These are phyloP conservation scores for Nowickia ferox DNA, from an alignment of 2,888 invertebrate species.

Conservation along the genomic window DNA sequence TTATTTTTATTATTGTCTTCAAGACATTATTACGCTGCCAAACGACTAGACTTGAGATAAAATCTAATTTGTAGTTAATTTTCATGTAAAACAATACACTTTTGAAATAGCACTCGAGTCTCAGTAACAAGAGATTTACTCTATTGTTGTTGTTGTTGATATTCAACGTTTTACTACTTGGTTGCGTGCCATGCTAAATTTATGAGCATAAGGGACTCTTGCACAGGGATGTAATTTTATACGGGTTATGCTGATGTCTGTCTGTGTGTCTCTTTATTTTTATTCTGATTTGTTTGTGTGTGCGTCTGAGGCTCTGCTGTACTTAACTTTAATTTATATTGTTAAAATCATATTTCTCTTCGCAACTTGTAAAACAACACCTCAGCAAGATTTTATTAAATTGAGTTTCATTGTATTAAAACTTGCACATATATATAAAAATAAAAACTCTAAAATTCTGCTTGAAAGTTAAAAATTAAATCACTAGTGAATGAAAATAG, in stretches of 20 bases:
- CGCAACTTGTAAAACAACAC: background rate
- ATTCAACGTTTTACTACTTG: background rate
- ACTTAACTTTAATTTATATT: conserved; percentile 2
- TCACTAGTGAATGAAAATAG: too few relatives aligned
- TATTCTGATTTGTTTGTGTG: too few relatives aligned
- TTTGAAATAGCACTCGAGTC: conserved; percentile 49
- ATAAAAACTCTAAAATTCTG: too few relatives aligned
- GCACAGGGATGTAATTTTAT: conserved; percentile 38
- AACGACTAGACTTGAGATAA: conserved; percentile 66
- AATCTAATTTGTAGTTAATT: conserved; percentile 71
- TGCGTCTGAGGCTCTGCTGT: too few relatives aligned
- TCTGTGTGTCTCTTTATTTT: background rate
- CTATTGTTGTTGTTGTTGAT: conserved; percentile 30
- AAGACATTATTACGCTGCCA: conserved; percentile 52
- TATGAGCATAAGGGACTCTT: conserved; percentile 36
- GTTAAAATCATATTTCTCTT: conserved; percentile 12
- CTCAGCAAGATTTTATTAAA: background rate
- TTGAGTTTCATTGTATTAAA: background rate
- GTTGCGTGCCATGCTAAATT: conserved; percentile 2
- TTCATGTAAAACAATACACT: conserved; percentile 69
- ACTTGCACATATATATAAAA: background rate
- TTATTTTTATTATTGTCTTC: conserved; percentile 49
- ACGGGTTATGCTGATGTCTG: background rate
- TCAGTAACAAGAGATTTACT: conserved; percentile 37
- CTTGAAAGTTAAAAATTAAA: too few relatives aligned